Base-by-base conservation (phyloP, 2,888 invertebrate species). In the Folsomia candida region DNA sequence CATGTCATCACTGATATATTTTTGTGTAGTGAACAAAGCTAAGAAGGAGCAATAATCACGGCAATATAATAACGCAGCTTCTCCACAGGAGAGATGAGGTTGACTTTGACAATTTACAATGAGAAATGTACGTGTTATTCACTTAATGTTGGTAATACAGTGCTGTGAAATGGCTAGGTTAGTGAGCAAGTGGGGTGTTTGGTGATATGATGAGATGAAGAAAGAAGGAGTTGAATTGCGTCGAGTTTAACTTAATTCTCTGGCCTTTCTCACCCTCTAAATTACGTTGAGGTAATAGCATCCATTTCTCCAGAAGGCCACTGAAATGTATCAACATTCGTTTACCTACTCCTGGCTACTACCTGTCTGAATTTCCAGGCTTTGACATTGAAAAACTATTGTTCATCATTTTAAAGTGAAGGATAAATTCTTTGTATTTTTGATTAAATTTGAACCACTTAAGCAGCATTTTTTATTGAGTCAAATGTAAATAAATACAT, bases 201-300 rank as follows among this genome's bases (percentile, higher is more conserved):
- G 6, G 57, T 57, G 22, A n/a, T 6, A 57, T 6, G 22, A 57
- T 11, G 20, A 22, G n/a, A n/a, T n/a, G n/a, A n/a, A n/a, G n/a
- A n/a, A n/a, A n/a, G n/a, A n/a, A n/a, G n/a, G n/a, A n/a, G n/a
- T n/a, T n/a, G n/a, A n/a, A n/a, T n/a, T n/a, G n/a, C n/a, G n/a
- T n/a, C n/a, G n/a, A 11, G 57, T 11, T 22, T 57, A 57, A 24
- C 24, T 62, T 14, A 29, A 20, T 28, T 29, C n/a, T n/a, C 62
- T 62, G 62, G 62, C 62, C 62, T 62, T 62, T 62, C 62, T 62
- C 62, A 62, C 62, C 62, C 62, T 62, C 62, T 25, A 24, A 59
- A 59, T 54, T 54, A 24, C n/a, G n/a, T n/a, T n/a, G n/a, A n/a
- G n/a, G n/a, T n/a, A n/a, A n/a, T n/a, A n/a, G n/a, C n/a, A n/a